Evolutionary conservation across 1,140 invertebrate species (phyloP).

Genomic region (Pseudomyrmex concolor): DNA sequence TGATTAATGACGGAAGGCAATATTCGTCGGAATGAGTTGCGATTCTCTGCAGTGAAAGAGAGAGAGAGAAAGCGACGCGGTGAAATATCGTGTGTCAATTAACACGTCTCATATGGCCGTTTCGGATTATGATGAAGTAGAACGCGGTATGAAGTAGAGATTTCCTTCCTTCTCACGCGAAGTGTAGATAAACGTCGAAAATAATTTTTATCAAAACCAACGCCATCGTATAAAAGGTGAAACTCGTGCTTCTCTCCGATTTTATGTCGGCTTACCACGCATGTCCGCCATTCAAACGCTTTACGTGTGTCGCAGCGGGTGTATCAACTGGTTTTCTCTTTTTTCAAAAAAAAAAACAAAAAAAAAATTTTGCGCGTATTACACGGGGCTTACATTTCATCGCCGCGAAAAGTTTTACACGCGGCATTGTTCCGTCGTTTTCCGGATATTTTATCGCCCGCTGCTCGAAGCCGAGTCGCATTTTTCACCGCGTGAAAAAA

Average conservation of each 20-base stretch:
- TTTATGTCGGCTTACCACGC: background rate
- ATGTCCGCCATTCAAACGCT: constrained; percentile 10
- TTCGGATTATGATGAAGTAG: constrained; percentile 49
- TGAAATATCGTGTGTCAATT: constrained; percentile 59
- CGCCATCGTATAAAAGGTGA: background rate
- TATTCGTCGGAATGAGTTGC: constrained; percentile 56
- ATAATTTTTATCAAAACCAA: constrained; percentile 33
- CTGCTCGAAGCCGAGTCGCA: constrained; percentile 13
- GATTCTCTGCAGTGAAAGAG: background rate
- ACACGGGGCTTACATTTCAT: constrained; percentile 19
- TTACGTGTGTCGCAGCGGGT: background rate
- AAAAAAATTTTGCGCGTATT: background rate
- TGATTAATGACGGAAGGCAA: constrained; percentile 56
- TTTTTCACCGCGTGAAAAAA: constrained; percentile 50
- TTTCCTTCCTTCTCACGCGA: constrained; percentile 37
- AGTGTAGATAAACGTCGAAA: constrained; percentile 26
- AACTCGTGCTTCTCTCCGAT: constrained; percentile 14
- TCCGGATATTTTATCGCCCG: constrained; percentile 27
- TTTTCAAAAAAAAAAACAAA: background rate
- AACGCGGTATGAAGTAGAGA: constrained; percentile 17
- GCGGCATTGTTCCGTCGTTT: constrained; percentile 18
- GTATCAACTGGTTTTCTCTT: background rate
- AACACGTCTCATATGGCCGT: constrained; percentile 39
- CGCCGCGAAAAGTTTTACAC: background rate
- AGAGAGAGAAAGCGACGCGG: background rate